These are phyloP conservation scores for Ichneumon xanthorius DNA, from an alignment of 2,888 invertebrate genomes.

Conservation along the genomic window DNA sequence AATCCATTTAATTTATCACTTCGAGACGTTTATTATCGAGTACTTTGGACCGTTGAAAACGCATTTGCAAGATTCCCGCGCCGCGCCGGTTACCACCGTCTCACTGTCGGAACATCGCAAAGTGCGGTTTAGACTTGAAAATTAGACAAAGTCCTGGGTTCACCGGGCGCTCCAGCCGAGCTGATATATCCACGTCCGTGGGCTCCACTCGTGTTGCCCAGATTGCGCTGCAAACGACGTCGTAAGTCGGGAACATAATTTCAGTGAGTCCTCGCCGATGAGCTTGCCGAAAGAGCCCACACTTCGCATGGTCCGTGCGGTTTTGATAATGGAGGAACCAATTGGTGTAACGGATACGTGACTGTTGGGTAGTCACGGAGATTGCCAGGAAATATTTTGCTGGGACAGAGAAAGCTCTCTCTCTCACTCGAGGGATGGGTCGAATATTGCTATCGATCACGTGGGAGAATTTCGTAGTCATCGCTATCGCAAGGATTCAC, in stretches of 20 bases:
- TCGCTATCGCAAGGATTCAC: slow-evolving; percentile 53
- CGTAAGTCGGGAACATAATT: slow-evolving; percentile 78
- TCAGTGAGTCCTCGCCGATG: slow-evolving; percentile 66
- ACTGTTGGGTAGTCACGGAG: slow-evolving; percentile 5
- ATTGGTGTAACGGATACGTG: slow-evolving; percentile 45
- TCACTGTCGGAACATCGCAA: slow-evolving; percentile 70
- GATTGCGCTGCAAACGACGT: slow-evolving; percentile 80
- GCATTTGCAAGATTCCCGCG: slow-evolving; percentile 59
- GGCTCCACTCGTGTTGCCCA: slow-evolving; percentile 67
- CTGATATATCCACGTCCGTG: slow-evolving; percentile 45
- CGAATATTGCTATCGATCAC: slow-evolving; percentile 50
- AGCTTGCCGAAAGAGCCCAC: slow-evolving; percentile 33
- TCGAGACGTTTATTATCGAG: slow-evolving; percentile 49
- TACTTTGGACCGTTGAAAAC: slow-evolving; percentile 58
- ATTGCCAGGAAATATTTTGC: slow-evolving; percentile 29
- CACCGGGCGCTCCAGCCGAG: neutral
- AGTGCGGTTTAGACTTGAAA: slow-evolving; percentile 74
- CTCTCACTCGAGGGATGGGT: neutral
- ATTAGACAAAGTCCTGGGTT: slow-evolving; percentile 74
- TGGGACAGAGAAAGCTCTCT: neutral
- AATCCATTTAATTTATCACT: slow-evolving; percentile 53
- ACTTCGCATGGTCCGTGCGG: slow-evolving; percentile 67
- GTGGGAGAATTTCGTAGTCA: slow-evolving; percentile 58
- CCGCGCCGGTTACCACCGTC: slow-evolving; percentile 27
- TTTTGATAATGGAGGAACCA: slow-evolving; percentile 63